Conservation (phyloP, 1,140 invertebrate species). For the Andricus grossulariae region DNA sequence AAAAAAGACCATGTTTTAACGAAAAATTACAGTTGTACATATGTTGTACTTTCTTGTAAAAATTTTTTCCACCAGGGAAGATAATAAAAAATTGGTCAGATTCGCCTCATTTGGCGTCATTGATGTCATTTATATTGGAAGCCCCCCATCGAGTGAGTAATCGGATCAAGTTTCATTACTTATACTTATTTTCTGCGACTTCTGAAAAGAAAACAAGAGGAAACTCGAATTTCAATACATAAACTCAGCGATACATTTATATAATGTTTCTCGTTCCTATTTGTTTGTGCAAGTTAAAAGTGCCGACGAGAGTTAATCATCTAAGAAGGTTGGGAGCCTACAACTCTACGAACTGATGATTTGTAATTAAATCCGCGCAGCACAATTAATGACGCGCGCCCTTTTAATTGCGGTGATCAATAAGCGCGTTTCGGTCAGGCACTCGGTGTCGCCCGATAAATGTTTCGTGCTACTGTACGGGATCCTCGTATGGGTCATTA, state of each 20-base stretch:
- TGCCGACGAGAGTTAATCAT: constrained; percentile 57
- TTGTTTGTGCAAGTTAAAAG: constrained; percentile 52
- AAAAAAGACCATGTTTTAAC: too few relatives aligned
- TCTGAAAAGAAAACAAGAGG: not conserved
- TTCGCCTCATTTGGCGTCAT: too few relatives aligned
- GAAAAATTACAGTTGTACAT: too few relatives aligned
- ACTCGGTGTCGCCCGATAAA: constrained; percentile 67
- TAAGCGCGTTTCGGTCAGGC: constrained; percentile 57
- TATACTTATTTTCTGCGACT: too few relatives aligned
- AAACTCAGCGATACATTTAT: constrained; percentile 24
- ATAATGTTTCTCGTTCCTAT: constrained; percentile 56
- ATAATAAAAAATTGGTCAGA: too few relatives aligned
- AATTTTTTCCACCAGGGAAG: too few relatives aligned
- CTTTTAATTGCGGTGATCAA: constrained; percentile 72
- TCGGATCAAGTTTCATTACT: too few relatives aligned
- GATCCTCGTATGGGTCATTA: constrained; percentile 51
- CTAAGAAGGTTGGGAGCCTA: constrained; percentile 32
- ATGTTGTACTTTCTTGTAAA: too few relatives aligned
- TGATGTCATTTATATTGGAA: too few relatives aligned
- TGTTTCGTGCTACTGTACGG: constrained; percentile 70
- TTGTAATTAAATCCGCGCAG: constrained; percentile 70
- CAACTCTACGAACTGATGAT: constrained; percentile 68
- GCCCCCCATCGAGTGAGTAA: too few relatives aligned
- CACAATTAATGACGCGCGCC: constrained; percentile 71
- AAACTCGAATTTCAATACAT: constrained; percentile 40